phyloP scores from a whole-genome alignment of 2,888 invertebrate genomes.

The Leptura quadrifasciata region DNA sequence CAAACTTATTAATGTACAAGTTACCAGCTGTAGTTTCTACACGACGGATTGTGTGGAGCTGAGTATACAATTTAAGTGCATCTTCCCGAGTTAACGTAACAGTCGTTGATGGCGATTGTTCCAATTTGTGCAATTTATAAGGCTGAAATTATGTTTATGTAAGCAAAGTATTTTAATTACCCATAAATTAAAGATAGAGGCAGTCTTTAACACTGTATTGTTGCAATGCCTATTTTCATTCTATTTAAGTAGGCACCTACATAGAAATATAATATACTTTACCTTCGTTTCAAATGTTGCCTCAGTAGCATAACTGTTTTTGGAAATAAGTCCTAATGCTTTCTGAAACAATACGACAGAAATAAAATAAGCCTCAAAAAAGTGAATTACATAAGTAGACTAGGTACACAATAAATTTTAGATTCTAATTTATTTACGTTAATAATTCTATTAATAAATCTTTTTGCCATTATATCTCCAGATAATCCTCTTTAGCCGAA shows the following conservation, averaged over 20 bases:
- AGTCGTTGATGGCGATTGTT: slow-evolving; percentile 86
- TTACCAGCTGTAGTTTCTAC: slow-evolving; percentile 96
- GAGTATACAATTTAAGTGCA: slow-evolving; percentile 86
- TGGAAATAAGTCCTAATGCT: slow-evolving; percentile 65
- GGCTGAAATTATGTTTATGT: slow-evolving; percentile 77
- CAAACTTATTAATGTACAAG: slow-evolving; percentile 96
- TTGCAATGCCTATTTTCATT: neutral
- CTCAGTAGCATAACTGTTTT: slow-evolving; percentile 77
- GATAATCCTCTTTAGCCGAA: slow-evolving; percentile 41
- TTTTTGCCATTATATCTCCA: slow-evolving; percentile 60
- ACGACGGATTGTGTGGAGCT: slow-evolving; percentile 91
- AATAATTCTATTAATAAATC: slow-evolving; percentile 54
- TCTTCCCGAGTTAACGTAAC: slow-evolving; percentile 88
- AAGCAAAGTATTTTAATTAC: slow-evolving; percentile 16
- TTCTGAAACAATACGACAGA: slow-evolving; percentile 65
- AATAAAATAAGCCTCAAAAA: neutral
- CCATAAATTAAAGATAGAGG: neutral
- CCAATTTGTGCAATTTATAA: slow-evolving; percentile 92
- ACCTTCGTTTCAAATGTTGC: slow-evolving; percentile 80
- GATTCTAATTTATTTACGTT: slow-evolving; percentile 57
- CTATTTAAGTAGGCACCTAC: neutral
- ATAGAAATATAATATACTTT: slow-evolving; percentile 40
- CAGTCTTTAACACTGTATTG: neutral
- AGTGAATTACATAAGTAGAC: slow-evolving; percentile 47
- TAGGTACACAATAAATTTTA: neutral